Conservation (phyloP, 2,797 vertebrate genomes). For the Glossophaga mutica region DNA sequence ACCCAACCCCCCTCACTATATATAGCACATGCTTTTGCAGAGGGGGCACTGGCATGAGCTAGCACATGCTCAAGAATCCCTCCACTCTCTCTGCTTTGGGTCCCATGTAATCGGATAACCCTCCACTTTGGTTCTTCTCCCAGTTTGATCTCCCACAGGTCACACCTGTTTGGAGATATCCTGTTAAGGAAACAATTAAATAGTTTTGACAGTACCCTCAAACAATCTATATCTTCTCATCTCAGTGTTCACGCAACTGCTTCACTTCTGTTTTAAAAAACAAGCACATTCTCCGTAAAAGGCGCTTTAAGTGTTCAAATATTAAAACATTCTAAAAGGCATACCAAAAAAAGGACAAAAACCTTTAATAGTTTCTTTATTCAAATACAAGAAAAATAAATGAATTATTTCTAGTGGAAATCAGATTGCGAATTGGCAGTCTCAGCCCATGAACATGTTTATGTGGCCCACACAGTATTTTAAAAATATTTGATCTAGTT, state of each 20-base stretch:
- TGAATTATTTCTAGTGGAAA: slow-evolving; percentile 32
- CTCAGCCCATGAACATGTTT: slow-evolving; percentile 37
- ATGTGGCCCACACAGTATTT: slow-evolving; percentile 46
- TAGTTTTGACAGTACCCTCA: background rate
- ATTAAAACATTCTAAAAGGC: slow-evolving; percentile 37
- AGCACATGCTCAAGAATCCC: background rate
- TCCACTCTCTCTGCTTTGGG: background rate
- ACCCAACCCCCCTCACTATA: background rate
- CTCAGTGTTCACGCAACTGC: background rate
- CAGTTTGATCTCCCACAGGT: background rate
- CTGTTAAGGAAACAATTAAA: background rate
- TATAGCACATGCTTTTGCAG: background rate
- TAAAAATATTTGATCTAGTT: slow-evolving; percentile 46
- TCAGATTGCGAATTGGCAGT: slow-evolving; percentile 45
- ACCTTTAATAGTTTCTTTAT: slow-evolving; percentile 15
- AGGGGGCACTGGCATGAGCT: background rate
- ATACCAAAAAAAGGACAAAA: background rate
- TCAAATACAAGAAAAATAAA: slow-evolving; percentile 57
- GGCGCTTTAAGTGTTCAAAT: background rate
- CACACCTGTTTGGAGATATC: background rate
- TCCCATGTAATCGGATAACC: background rate
- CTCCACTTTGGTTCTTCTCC: background rate
- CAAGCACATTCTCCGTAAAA: background rate
- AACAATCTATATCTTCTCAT: background rate
- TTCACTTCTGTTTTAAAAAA: slow-evolving; percentile 36